Conservation (phyloP, 2,797 vertebrate species). For the Argentina silus region DNA sequence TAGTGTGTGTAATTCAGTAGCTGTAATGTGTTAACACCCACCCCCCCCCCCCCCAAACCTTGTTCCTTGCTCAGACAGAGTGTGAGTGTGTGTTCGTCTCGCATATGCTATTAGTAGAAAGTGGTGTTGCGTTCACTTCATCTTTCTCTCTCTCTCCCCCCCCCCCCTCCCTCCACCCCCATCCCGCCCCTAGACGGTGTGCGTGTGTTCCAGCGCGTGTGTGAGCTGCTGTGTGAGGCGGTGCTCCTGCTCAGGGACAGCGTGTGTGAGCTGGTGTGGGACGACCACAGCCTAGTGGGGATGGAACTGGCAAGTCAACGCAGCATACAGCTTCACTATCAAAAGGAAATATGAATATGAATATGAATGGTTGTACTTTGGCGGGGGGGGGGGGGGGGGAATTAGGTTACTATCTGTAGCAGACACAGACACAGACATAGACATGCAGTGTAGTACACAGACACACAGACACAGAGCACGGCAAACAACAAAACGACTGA, state of each 20-base stretch:
- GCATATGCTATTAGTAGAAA: too few relatives aligned
- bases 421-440: neutral
- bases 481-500: too few relatives aligned
- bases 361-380: neutral
- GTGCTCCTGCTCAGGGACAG: slow-evolving; percentile 84
- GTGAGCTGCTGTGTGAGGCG: slow-evolving; percentile 87
- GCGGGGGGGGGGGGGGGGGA: too few relatives aligned
- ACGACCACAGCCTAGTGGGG: slow-evolving; percentile 91
- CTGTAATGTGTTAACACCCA: slow-evolving; percentile 54
- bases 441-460: neutral
- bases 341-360: neutral
- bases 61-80: neutral
- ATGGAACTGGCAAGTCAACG: slow-evolving; percentile 88
- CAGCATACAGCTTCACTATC: slow-evolving; percentile 67
- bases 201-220: slow-evolving; percentile 82
- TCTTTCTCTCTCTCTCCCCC: slow-evolving; percentile 3
- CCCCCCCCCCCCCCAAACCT: too few relatives aligned
- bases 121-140: neutral
- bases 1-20: slow-evolving; percentile 86
- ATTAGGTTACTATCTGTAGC: neutral
- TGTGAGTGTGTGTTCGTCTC: neutral
- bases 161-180: neutral
- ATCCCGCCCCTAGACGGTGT: slow-evolving; percentile 77
- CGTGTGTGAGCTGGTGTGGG: slow-evolving; percentile 91
- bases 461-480: too few relatives aligned